These are phyloP conservation scores for Alloscopus bannaensis DNA, from an alignment of 2,888 invertebrate genomes.

Conservation along the genomic window DNA sequence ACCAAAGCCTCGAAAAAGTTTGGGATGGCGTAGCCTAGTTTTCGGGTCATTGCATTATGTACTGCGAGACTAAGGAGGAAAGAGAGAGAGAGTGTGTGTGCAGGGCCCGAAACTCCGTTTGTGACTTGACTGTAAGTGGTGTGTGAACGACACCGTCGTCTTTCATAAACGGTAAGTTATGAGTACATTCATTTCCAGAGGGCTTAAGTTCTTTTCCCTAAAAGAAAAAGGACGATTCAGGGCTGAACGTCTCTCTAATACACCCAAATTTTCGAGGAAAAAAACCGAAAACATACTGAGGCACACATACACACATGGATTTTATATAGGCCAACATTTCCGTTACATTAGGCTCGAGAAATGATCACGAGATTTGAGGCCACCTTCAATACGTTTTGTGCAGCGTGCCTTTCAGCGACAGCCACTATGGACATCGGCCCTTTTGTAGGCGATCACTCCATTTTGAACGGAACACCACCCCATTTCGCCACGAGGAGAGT, in stretches of 20 bases:
- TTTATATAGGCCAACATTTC: slow-evolving; percentile 21
- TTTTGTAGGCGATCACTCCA: too few species aligned
- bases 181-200: too few species aligned
- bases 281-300: background rate
- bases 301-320: background rate
- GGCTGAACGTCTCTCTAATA: background rate
- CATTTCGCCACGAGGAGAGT: slow-evolving; percentile 20
- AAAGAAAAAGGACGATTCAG: background rate
- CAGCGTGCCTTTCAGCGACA: too few species aligned
- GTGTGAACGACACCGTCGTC: slow-evolving; percentile 28
- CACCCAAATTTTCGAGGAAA: slow-evolving; percentile 4
- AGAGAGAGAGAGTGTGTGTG: too few species aligned
- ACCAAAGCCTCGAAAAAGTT: slow-evolving; percentile 13
- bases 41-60: slow-evolving; percentile 24
- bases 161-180: slow-evolving; percentile 44
- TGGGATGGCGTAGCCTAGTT: background rate
- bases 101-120: too few species aligned
- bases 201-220: background rate
- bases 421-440: too few species aligned
- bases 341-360: slow-evolving; percentile 51
- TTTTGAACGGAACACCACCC: too few species aligned
- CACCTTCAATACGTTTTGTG: too few species aligned
- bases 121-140: too few species aligned
- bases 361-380: too few species aligned
- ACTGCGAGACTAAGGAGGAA: background rate